Evolutionary conservation across 1,140 invertebrate species (phyloP), one percentile per base, ranked within the genome.

Genomic region (Hyles euphorbiae): DNA sequence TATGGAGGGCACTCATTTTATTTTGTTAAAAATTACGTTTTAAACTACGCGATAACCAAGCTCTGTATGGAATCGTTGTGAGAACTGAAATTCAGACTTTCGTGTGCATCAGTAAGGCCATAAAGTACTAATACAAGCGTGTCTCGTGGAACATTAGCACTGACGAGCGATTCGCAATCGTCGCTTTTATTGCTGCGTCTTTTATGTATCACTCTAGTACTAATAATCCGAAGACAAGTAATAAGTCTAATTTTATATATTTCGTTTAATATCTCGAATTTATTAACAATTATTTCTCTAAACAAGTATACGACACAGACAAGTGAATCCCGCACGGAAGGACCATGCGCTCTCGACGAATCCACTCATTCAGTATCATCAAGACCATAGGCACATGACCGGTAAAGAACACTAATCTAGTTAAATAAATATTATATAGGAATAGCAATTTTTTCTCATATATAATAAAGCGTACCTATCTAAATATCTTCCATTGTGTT

Each of bases 331-430:
- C 33, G 9, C n/a, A 6, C 0, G 9, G 12, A 9, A 51, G 9
- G 22, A 11, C n/a, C 50, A 51, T 4, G 6, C 6, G 4, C 32
- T 9, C 33, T 7, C 33, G 7, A 3, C 7, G 8, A 45, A 43
- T 54, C 11, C 12, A 11, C 40, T 12, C 10, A 2, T 11, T 12
- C 34, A 34, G 36, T 44, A 44, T 43, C 36, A 43, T 43, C 9
- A 54, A 44, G 36, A 54, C 53, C 53, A 43, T 12, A 54, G 53
- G 53, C 53, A 54, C 53, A 54, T 54, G 11, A 54, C 11, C 36
- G 53, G 53, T 54, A 45, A 43, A 44, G 36, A 44, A 9, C 11
- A 44, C 22, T 32, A 22, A 11, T 54, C 53, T 54, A 44, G 11
- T 44, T 36, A 54, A 43, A 44, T 34, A 44, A 8, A 44, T 8